These are phyloP conservation scores for Epinotia brunnichana DNA, from an alignment of 2,888 invertebrate genomes.

Conservation along the genomic window DNA sequence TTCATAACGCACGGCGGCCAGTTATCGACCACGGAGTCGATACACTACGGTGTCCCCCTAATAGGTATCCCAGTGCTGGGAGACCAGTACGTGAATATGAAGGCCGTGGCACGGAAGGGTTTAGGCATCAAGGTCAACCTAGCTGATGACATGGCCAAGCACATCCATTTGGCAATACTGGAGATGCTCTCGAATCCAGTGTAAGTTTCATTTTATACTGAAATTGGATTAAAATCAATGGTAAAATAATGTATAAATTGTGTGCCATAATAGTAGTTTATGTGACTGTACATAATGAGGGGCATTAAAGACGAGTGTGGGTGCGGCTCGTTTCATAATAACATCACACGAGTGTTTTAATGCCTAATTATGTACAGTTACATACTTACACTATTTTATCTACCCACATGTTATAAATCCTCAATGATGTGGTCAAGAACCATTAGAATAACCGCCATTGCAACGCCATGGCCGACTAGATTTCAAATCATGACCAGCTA, in stretches of 20 bases:
- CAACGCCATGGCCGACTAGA: too few relatives aligned
- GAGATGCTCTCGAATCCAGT: conserved; percentile 64
- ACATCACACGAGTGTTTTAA: too few relatives aligned
- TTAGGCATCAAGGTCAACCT: conserved; percentile 60
- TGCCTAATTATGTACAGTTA: too few relatives aligned
- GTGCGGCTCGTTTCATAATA: too few relatives aligned
- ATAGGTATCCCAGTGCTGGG: conserved; percentile 67
- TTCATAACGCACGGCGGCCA: conserved; percentile 74
- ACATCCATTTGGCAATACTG: conserved; percentile 56
- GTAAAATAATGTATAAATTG: neutral
- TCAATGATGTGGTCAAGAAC: too few relatives aligned
- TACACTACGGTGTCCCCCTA: conserved; percentile 70
- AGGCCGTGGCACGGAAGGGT: conserved; percentile 59
- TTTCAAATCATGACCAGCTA: too few relatives aligned
- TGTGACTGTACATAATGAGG: too few relatives aligned
- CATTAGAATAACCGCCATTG: too few relatives aligned
- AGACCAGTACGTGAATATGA: conserved; percentile 69
- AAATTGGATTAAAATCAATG: neutral
- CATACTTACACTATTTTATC: too few relatives aligned
- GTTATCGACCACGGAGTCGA: conserved; percentile 67
- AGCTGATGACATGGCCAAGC: conserved; percentile 56
- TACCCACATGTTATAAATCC: too few relatives aligned
- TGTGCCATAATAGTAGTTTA: too few relatives aligned
- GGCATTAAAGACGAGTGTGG: too few relatives aligned
- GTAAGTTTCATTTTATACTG: conserved; percentile 52